A percentile compares a stretch with the other conserved stretches of the same genome.
Conservation (phyloP, 1,140 invertebrate genomes). For the Cecropterus lyciades region DNA sequence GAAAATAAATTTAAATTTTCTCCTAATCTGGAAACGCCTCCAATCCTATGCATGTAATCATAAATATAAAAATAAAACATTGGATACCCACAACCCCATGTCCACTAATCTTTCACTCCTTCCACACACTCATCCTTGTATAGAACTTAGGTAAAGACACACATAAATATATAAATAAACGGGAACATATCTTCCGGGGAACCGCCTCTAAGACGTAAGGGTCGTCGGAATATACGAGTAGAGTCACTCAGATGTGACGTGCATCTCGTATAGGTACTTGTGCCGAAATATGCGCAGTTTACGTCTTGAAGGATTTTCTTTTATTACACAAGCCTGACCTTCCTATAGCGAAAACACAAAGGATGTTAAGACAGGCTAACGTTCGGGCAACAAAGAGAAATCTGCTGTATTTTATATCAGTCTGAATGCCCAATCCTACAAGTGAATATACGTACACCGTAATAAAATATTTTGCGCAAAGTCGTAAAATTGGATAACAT, state of each 20-base stretch:
- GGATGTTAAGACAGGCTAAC: conserved; percentile 25
- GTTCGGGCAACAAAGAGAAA: conserved; percentile 27
- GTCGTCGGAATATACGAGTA: not conserved
- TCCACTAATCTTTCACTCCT: too few species aligned
- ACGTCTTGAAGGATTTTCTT: conserved; percentile 7
- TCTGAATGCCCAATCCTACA: conserved; percentile 24
- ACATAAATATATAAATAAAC: too few species aligned
- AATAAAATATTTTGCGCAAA: conserved; percentile 31
- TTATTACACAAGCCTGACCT: conserved; percentile 3
- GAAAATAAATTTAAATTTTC: too few species aligned
- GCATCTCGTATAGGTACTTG: not conserved
- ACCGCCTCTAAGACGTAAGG: not conserved
- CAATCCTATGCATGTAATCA: too few species aligned
- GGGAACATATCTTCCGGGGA: too few species aligned
- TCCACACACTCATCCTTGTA: too few species aligned
- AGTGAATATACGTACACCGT: conserved; percentile 20
- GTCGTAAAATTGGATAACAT: conserved; percentile 32
- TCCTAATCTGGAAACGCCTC: too few species aligned
- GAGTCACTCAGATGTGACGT: not conserved
- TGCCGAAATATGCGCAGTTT: not conserved
- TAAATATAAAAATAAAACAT: too few species aligned
- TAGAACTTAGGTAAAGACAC: too few species aligned
- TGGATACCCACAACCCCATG: too few species aligned
- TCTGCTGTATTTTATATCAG: conserved; percentile 21
- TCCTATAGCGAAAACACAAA: conserved; percentile 14